Evolutionary conservation across 2,888 invertebrate genomes (phyloP), one percentile per base, ranked within the genome.

Genomic region (Ptilodon capucinus): DNA sequence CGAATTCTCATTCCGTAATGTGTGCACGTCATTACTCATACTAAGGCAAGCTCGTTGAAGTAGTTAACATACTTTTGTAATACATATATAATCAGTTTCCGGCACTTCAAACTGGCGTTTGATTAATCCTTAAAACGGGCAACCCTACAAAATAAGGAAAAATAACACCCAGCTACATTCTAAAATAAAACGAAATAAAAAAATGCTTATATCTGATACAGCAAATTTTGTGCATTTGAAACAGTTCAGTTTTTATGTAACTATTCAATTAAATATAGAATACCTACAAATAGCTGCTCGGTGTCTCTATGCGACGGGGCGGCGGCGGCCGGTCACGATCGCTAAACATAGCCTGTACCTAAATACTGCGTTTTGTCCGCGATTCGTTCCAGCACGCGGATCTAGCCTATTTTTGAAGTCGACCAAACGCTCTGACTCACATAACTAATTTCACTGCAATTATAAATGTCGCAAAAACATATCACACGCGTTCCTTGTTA

Each of bases 361-460:
- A 35, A 17, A 32, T 13, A 42, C 16, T 34, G 11, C 32, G 21
- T 18, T 23, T 16, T 32, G 13, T 14, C 36, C 32, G 34, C 17
- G 13, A 28, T 19, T 49, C 16, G 39, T 44, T 19, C 19, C 40
- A 32, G 45, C 44, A 18, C 35, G 11, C 35, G 35, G 35, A 35
- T 18, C 35, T 18, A 35, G 17, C 14, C 16, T 2, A 35, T 17
- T 35, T 17, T 17, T 35, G 35, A 2, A 18, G 17, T 9, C 35
- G 17, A 35, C 14, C 11, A 4, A 14, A 6, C 14, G 32, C 32
- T 32, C 7, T 32, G 35, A 35, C 35, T 35, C 8, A 17, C 32
- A 13, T 14, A 0, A 32, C 14, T 14, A 32, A 14, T 32, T 14
- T 14, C 14, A 14, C 14, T 32, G 7, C 5, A 32, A 13, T 32